phyloP scores from a whole-genome alignment of 2,113 vertebrate genomes.

The Arenaria interpres region DNA sequence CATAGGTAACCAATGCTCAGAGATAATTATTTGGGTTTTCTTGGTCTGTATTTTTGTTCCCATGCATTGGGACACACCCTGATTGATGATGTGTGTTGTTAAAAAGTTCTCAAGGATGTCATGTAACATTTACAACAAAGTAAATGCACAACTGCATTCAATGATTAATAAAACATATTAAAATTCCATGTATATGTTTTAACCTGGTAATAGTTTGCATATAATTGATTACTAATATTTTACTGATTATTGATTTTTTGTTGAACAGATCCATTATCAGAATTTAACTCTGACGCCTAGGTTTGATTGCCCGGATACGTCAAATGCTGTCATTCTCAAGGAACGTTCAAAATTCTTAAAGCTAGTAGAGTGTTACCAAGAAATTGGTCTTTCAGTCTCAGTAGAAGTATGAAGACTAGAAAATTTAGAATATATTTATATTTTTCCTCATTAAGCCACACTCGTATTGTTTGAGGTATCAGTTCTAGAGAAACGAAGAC shows the following conservation, averaged over 20 bases:
- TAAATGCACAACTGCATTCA: neutral
- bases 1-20: neutral
- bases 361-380: neutral
- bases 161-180: neutral
- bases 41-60: neutral
- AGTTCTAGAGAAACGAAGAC: neutral
- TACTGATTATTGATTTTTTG: neutral
- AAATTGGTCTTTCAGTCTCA: neutral
- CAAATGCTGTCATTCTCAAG: neutral
- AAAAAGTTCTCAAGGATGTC: neutral
- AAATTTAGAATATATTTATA: neutral
- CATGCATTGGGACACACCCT: neutral
- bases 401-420: neutral
- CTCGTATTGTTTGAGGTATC: neutral
- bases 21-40: neutral
- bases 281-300: neutral
- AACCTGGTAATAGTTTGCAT: neutral
- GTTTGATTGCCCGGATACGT: neutral
- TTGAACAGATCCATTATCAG: neutral
- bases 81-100: accelerated
- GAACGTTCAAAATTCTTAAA: neutral
- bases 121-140: neutral
- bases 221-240: neutral
- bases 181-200: neutral
- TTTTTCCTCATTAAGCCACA: neutral